Conservation (phyloP, 2,797 vertebrate genomes). For the Microctenopoma lineatum region DNA sequence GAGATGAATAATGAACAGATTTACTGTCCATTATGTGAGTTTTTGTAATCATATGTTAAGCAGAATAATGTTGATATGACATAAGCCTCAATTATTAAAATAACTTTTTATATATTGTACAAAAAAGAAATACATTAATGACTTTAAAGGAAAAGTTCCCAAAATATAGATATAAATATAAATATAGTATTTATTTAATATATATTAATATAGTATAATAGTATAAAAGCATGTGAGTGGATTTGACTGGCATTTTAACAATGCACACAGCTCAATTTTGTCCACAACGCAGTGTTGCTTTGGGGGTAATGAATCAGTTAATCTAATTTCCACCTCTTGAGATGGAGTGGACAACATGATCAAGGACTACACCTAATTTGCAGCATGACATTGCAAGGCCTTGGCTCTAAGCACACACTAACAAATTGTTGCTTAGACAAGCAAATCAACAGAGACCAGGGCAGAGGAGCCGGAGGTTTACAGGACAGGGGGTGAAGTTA, state of each 20-base stretch:
- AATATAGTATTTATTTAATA: too few species aligned
- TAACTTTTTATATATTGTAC: background rate
- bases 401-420: conserved; percentile 75
- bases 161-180: too few species aligned
- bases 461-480: conserved; percentile 44
- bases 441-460: conserved; percentile 77
- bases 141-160: conserved; percentile 1
- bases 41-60: background rate
- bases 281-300: conserved; percentile 45
- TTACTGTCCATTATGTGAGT: too few species aligned
- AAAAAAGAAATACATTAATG: background rate
- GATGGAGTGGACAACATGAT: conserved; percentile 79
- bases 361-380: conserved; percentile 81
- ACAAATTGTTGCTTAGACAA: conserved; percentile 84
- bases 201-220: too few species aligned
- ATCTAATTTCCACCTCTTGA: conserved; percentile 82
- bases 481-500: conserved; percentile 63
- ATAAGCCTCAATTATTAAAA: background rate
- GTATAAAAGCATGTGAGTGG: background rate
- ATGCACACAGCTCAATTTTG: conserved; percentile 46
- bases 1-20: conserved; percentile 47
- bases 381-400: conserved; percentile 79
- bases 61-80: conserved; percentile 6
- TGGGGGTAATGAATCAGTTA: conserved; percentile 79
- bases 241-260: conserved; percentile 19